A percentile compares a stretch with the other conserved stretches of the same genome.
phyloP scores from a whole-genome alignment of 2,113 vertebrate genomes.

The Oncorhynchus keta region DNA sequence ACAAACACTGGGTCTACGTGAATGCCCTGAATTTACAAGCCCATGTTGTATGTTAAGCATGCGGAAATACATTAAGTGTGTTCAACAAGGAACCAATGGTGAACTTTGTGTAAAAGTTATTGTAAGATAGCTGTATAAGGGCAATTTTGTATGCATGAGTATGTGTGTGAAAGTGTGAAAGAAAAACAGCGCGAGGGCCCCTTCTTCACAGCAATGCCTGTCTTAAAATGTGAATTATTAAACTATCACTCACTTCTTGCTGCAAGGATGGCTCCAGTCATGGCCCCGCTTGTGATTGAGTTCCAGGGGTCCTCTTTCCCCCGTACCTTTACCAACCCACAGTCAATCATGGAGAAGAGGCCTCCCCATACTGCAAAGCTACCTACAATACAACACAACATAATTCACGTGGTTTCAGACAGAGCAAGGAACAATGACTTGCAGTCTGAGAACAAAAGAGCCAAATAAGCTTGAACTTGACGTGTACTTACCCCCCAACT shows the following conservation, averaged over 20 bases:
- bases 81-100: too few species aligned
- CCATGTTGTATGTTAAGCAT: background rate
- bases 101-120: too few species aligned
- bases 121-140: background rate
- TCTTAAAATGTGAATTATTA: background rate
- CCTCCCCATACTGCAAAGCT: constrained; percentile 97
- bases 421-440: too few species aligned
- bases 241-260: constrained; percentile 87
- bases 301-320: constrained; percentile 99
- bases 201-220: background rate
- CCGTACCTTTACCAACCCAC: constrained; percentile 89
- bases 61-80: too few species aligned
- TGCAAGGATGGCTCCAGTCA: constrained; percentile 93
- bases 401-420: background rate
- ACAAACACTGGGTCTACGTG: too few species aligned
- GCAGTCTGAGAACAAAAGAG: background rate
- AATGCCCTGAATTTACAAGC: too few species aligned
- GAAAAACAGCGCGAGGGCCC: background rate
- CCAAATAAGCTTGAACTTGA: background rate
- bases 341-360: constrained; percentile 96
- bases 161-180: background rate
- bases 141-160: background rate
- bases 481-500: constrained; percentile 85
- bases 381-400: constrained; percentile 67
- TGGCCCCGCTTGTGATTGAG: constrained; percentile 93